phyloP scores from a whole-genome alignment of 2,797 vertebrate species.

The Okamejei kenojei region DNA sequence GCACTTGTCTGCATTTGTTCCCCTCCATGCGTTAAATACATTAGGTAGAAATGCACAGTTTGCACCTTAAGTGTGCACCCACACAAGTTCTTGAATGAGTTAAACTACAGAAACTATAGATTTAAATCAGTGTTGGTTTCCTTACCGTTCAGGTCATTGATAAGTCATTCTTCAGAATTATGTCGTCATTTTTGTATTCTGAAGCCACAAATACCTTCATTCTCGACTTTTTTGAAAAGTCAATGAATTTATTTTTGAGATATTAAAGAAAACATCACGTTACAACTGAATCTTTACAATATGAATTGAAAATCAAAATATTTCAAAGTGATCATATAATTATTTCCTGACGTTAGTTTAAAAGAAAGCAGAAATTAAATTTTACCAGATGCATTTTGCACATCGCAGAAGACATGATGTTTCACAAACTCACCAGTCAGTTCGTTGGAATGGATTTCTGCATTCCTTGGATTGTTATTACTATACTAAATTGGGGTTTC shows the following conservation, averaged over 20 bases:
- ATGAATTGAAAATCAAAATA: background rate
- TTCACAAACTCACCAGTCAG: no score
- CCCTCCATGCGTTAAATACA: conserved; percentile 48
- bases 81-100: conserved; percentile 46
- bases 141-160: conserved; percentile 1
- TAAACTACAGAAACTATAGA: conserved; percentile 43
- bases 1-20: conserved; percentile 43
- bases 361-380: background rate
- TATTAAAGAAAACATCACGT: background rate
- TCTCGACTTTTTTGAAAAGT: background rate
- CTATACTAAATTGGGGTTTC: no score
- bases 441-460: no score
- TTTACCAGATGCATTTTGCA: background rate
- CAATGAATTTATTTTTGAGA: background rate
- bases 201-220: background rate
- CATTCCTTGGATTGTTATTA: no score
- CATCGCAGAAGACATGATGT: background rate
- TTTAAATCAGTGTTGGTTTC: conserved; percentile 49
- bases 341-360: background rate
- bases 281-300: conserved; percentile 6
- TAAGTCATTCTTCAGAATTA: background rate
- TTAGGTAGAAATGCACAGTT: conserved; percentile 38
- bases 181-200: background rate
- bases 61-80: conserved; percentile 41
- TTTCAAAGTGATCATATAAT: background rate